Percentiles rank a stretch among this genome's conserved stretches.
Conservation (phyloP, 2,113 vertebrate species). For the Apteryx owenii region DNA sequence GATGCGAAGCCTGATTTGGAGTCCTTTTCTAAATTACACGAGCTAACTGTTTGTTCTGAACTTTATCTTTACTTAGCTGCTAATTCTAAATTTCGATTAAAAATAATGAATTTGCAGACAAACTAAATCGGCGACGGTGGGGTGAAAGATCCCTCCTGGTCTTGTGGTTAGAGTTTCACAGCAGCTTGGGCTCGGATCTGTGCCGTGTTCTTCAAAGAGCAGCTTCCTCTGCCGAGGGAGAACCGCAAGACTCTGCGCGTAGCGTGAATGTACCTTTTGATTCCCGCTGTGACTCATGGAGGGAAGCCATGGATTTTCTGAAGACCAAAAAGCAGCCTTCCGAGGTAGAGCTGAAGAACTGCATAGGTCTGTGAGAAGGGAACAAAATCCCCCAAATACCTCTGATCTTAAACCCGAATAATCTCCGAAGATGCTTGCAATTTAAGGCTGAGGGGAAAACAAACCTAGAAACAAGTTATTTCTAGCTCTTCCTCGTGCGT, state of each 20-base stretch:
- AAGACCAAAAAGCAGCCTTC: not conserved
- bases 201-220: accelerated
- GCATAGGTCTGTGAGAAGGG: not conserved
- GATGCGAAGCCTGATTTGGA: accelerated
- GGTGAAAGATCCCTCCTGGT: not conserved
- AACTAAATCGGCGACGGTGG: not conserved
- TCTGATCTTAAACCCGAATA: not conserved
- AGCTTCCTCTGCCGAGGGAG: not conserved
- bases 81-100: not conserved
- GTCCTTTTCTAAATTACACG: not conserved
- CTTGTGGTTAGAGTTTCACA: not conserved
- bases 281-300: not conserved
- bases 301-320: not conserved
- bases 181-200: not conserved
- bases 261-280: not conserved
- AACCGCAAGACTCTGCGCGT: not conserved
- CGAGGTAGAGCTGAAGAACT: not conserved
- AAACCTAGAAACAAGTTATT: not conserved
- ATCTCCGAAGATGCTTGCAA: not conserved
- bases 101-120: not conserved
- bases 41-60: not conserved
- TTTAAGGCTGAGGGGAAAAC: not conserved
- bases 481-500: not conserved
- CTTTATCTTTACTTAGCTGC: not conserved
- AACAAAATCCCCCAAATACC: not conserved